phyloP scores from a whole-genome alignment of 2,113 vertebrate genomes.

The Colaptes auratus region DNA sequence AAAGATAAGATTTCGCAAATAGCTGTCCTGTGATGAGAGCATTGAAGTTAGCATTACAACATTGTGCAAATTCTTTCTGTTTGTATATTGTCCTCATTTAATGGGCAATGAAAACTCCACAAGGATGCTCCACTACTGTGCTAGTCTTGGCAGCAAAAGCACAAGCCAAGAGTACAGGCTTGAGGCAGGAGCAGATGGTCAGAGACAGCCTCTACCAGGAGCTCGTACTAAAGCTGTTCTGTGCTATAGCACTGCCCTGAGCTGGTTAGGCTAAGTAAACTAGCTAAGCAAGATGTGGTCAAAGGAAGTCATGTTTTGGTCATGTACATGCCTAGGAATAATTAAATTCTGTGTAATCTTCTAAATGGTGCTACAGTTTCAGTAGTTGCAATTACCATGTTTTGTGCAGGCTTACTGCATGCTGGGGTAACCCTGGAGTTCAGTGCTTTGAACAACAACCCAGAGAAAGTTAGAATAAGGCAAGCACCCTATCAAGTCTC shows the following conservation, averaged over 20 bases:
- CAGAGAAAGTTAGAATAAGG: background rate
- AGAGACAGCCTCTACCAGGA: background rate
- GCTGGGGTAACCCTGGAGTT: background rate
- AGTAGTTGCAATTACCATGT: background rate
- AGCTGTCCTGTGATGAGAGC: background rate
- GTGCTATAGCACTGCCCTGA: background rate
- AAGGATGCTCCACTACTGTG: background rate
- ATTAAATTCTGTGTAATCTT: background rate
- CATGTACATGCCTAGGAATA: too few species aligned
- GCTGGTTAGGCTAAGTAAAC: background rate
- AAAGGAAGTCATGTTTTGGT: background rate
- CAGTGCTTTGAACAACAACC: background rate
- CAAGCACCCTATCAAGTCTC: too few species aligned
- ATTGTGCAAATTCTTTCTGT: background rate
- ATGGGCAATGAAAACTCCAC: fast-evolving
- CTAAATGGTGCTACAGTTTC: background rate
- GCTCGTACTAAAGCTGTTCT: background rate
- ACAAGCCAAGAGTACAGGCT: background rate
- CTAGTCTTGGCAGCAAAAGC: background rate
- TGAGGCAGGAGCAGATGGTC: background rate
- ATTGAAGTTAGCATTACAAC: fast-evolving
- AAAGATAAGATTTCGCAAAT: background rate
- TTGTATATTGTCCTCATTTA: background rate
- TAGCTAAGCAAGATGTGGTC: background rate
- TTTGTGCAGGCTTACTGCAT: background rate